A percentile compares a stretch with the other conserved stretches of the same genome.
phyloP scores from a whole-genome alignment of 2,797 vertebrate genomes.

The Cyclura pinguis region DNA sequence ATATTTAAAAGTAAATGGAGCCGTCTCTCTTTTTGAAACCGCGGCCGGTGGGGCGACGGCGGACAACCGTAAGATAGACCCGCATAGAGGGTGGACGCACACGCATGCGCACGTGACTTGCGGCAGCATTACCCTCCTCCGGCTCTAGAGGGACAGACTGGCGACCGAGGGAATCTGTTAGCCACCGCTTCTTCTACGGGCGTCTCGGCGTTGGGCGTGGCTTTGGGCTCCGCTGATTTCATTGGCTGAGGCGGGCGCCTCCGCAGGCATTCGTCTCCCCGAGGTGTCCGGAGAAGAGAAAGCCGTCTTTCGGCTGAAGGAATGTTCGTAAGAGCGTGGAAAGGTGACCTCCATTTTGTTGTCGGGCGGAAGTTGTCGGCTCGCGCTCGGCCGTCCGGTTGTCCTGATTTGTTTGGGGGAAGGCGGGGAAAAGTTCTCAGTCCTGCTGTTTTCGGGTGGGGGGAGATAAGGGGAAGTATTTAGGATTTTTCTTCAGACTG shows the following conservation, averaged over 20 bases:
- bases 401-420: background rate
- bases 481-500: no score
- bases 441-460: background rate
- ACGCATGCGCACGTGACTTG: no score
- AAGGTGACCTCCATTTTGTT: background rate
- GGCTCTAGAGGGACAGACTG: no score
- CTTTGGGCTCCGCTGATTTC: background rate
- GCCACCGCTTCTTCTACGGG: background rate
- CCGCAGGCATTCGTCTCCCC: background rate
- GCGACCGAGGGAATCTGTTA: background rate
- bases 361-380: constrained; percentile 11
- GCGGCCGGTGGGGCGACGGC: no score
- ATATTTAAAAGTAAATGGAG: no score
- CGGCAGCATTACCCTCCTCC: no score
- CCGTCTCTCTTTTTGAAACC: no score
- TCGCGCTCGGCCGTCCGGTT: no score
- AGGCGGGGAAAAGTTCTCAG: background rate
- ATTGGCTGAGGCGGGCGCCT: background rate
- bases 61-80: no score
- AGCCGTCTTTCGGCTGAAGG: background rate
- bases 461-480: background rate
- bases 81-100: no score
- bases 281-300: background rate
- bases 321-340: background rate
- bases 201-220: background rate